Evolutionary conservation across 2,888 invertebrate genomes (phyloP), one percentile per base, ranked within the genome.

Genomic region (Patella ulyssiponensis): DNA sequence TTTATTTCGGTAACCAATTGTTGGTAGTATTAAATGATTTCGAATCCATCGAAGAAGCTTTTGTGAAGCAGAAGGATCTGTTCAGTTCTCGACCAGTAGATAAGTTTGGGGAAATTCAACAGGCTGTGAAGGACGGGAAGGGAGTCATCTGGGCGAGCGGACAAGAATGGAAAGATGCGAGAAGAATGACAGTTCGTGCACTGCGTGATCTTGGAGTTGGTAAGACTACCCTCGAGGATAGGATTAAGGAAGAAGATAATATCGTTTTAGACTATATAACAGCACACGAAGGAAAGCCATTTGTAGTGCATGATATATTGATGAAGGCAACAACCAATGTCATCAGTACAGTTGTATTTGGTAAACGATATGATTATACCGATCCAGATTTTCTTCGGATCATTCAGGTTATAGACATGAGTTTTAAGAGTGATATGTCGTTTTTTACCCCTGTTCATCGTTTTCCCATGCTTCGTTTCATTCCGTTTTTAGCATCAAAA

Each of bases 151-250:
- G 84, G 77, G 85, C 84, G 78, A 86, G 83, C 70, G 85, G 83
- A 3, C 77, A 82, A 14, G 80, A 79, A 56, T 87, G 87, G 87
- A 86, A 84, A 71, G 81, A 81, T 5, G 71, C 86, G 20, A 78
- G 85, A 14, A 77, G 86, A 15, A 84, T 87, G 44, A 83, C 85
- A 0, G 69, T 87, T 11, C 85, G 83, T 69, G 80, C 86, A 33
- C 76, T 87, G 51, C 80, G 87, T 54, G 86, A 87, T 75, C 86
- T 87, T 69, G 87, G 87, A n/a, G 85, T 87, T 15, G 87, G 87
- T 0, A 86, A 85, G 73, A 78, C 82, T 71, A 84, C 85, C 20
- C 64, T 86, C 23, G 87, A 87, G 53, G 86, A 86, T 44, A 79
- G 83, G 17, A 83, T 87, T 7, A 75, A 79, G 27, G 85, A 85